These are phyloP conservation scores for Heliconius ismenius DNA, from an alignment of 2,888 invertebrate species.

Conservation along the genomic window DNA sequence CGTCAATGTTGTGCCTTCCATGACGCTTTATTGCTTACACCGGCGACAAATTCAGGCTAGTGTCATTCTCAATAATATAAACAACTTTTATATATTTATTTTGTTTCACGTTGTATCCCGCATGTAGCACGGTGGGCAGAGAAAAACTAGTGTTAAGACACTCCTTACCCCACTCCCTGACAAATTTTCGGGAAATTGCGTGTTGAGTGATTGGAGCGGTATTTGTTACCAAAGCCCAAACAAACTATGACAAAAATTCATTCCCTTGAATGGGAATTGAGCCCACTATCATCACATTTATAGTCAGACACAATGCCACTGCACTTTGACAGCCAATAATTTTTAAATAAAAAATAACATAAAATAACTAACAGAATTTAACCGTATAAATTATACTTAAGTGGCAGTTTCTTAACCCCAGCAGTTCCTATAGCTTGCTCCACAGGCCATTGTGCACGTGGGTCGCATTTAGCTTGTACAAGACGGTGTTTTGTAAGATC, in stretches of 20 bases:
- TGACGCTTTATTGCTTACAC: conserved; percentile 27
- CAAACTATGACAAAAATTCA: too few species aligned
- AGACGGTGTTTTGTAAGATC: conserved; percentile 35
- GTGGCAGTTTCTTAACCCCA: conserved; percentile 7
- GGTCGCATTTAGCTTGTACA: conserved; percentile 34
- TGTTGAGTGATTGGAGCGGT: too few species aligned
- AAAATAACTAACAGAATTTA: neutral
- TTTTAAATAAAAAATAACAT: neutral
- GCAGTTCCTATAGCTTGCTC: conserved; percentile 6
- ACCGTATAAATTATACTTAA: neutral
- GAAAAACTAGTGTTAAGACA: too few species aligned
- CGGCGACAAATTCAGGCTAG: conserved; percentile 11
- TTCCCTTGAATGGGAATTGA: too few species aligned
- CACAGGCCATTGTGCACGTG: conserved; percentile 33
- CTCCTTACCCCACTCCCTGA: too few species aligned
- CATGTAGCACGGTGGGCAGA: too few species aligned
- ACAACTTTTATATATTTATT: neutral
- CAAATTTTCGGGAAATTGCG: accelerated
- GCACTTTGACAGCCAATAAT: neutral
- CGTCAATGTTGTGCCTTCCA: conserved; percentile 34
- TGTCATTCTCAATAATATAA: neutral
- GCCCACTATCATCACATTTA: too few species aligned
- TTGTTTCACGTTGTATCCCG: too few species aligned
- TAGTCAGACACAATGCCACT: too few species aligned
- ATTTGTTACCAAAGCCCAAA: too few species aligned